Conservation (phyloP, 1,140 invertebrate species). For the Drosophila pseudoananassae region DNA sequence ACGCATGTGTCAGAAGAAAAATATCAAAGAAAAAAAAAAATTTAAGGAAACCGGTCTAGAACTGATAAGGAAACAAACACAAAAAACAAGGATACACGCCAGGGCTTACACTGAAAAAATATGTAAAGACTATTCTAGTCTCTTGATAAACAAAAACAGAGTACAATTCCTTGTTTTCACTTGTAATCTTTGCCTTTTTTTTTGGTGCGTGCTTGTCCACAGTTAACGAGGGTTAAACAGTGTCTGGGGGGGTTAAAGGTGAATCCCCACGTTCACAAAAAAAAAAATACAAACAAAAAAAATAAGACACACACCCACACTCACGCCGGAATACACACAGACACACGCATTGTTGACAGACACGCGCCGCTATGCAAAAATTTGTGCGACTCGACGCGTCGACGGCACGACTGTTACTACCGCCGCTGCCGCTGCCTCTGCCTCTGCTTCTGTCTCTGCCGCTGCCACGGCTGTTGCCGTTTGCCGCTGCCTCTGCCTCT, state of each 20-base stretch:
- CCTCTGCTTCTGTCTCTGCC: not conserved
- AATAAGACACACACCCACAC: not conserved
- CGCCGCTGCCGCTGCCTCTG: constrained; percentile 47
- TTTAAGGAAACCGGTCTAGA: constrained; percentile 7
- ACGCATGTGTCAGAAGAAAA: constrained; percentile 28
- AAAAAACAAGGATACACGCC: constrained; percentile 14
- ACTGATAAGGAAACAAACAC: constrained; percentile 36
- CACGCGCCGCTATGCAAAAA: constrained; percentile 64
- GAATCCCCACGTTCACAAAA: constrained; percentile 13
- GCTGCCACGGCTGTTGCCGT: not conserved
- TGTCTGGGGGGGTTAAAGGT: constrained; percentile 37
- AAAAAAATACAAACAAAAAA: constrained; percentile 2
- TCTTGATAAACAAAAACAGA: not conserved
- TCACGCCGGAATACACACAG: not conserved
- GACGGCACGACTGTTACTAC: constrained; percentile 77
- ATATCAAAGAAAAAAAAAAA: not conserved
- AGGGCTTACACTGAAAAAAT: constrained; percentile 8
- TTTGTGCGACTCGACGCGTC: constrained; percentile 75
- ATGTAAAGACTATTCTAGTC: not conserved
- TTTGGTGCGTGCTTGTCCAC: constrained; percentile 10
- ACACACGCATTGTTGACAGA: constrained; percentile 7
- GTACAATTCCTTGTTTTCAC: constrained; percentile 2
- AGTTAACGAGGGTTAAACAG: constrained; percentile 41
- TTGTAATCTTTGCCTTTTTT: constrained; percentile 1
- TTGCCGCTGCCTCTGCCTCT: not conserved